These are phyloP conservation scores for Thunnus thynnus DNA, from an alignment of 2,113 vertebrate species.

Conservation along the genomic window DNA sequence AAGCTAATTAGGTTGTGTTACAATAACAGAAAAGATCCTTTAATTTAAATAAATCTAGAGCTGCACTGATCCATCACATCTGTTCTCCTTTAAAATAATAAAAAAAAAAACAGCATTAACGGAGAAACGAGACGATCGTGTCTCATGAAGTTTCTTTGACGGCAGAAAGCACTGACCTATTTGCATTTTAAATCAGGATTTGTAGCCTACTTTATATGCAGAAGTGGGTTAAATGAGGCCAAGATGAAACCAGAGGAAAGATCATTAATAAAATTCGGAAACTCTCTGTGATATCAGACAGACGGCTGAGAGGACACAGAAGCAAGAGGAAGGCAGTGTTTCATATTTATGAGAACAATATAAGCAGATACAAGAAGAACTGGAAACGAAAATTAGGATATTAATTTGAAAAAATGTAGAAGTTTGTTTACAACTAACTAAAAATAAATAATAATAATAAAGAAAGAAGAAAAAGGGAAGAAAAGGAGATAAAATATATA, in stretches of 20 bases:
- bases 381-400: too few species aligned
- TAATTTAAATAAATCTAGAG: too few species aligned
- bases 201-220: constrained; percentile 19
- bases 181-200: constrained; percentile 57
- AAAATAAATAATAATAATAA: background rate
- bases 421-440: too few species aligned
- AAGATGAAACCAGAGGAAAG: background rate
- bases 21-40: too few species aligned
- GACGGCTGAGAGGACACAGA: background rate
- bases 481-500: background rate
- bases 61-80: background rate
- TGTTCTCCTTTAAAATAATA: background rate
- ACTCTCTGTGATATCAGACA: background rate
- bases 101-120: background rate
- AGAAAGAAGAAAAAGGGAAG: background rate
- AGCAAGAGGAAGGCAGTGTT: too few species aligned
- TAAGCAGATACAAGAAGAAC: too few species aligned
- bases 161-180: constrained; percentile 49
- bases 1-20: too few species aligned
- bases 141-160: constrained; percentile 2
- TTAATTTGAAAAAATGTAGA: too few species aligned
- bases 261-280: background rate
- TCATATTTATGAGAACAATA: background rate
- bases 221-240: constrained; percentile 1
- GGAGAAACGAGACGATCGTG: constrained; percentile 2